phyloP scores from a whole-genome alignment of 2,888 invertebrate species.

The Drosophila ustulata region DNA sequence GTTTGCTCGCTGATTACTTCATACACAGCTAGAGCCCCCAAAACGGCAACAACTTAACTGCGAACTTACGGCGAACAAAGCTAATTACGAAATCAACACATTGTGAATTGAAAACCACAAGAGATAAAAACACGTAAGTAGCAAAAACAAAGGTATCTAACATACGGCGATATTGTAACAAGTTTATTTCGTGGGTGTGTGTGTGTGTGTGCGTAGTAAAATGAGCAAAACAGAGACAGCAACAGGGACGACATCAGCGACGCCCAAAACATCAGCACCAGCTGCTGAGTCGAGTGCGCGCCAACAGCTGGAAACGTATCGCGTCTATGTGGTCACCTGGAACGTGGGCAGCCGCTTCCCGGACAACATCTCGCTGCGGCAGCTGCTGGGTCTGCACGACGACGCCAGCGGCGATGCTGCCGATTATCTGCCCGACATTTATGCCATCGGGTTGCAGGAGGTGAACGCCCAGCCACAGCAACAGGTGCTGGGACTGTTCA shows the following conservation, averaged over 20 bases:
- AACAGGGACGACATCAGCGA: constrained; percentile 10
- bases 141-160: constrained; percentile 8
- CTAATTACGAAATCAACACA: constrained; percentile 43
- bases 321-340: constrained; percentile 93
- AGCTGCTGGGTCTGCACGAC: constrained; percentile 88
- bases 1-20: constrained; percentile 47
- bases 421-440: constrained; percentile 90
- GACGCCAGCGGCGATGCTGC: constrained; percentile 86
- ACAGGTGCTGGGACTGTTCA: constrained; percentile 91
- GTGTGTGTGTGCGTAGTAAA: constrained; percentile 26
- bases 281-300: constrained; percentile 27
- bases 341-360: constrained; percentile 94
- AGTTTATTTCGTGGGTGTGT: constrained; percentile 12
- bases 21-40: constrained; percentile 16
- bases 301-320: constrained; percentile 85
- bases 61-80: background rate
- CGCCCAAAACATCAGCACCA: constrained; percentile 38
- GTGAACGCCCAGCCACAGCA: constrained; percentile 95
- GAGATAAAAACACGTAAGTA: constrained; percentile 40
- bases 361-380: constrained; percentile 89
- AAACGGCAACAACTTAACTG: background rate
- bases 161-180: constrained; percentile 27
- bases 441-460: constrained; percentile 94
- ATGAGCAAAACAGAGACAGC: constrained; percentile 40
- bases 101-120: constrained; percentile 8